These are phyloP conservation scores for Eleginops maclovinus DNA, from an alignment of 2,113 vertebrate genomes.

Conservation along the genomic window DNA sequence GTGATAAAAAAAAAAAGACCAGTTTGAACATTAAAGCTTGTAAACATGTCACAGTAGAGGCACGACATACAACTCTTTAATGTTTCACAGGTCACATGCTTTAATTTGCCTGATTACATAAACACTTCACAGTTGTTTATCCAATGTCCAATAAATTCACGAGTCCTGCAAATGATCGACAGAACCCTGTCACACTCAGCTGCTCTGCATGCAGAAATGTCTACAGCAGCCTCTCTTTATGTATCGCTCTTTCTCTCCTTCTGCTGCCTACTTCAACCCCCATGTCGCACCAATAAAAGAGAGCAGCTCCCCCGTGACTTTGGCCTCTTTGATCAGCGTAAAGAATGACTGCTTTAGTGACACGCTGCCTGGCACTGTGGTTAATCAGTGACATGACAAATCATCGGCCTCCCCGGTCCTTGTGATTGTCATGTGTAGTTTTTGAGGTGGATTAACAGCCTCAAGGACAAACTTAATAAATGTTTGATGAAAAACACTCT, in stretches of 20 bases:
- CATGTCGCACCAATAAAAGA: neutral
- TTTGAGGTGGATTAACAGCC: slow-evolving; percentile 45
- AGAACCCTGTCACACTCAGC: slow-evolving; percentile 58
- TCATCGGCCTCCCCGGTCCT: slow-evolving; percentile 18
- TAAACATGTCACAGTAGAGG: too few species aligned
- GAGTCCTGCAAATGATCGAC: slow-evolving; percentile 54
- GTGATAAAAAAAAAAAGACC: too few species aligned
- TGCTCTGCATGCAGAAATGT: slow-evolving; percentile 35
- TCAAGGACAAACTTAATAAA: slow-evolving; percentile 40
- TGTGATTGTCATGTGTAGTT: slow-evolving; percentile 63
- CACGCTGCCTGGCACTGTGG: slow-evolving; percentile 36
- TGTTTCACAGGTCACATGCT: neutral
- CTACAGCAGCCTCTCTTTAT: slow-evolving; percentile 21
- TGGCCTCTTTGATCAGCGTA: slow-evolving; percentile 60
- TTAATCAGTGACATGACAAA: slow-evolving; percentile 51
- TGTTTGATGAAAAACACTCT: slow-evolving; percentile 54
- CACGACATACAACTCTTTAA: too few species aligned
- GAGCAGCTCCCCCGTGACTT: slow-evolving; percentile 30
- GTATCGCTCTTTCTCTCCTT: neutral
- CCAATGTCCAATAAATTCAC: neutral
- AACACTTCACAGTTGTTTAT: neutral
- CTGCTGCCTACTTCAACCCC: neutral
- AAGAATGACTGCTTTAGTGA: slow-evolving; percentile 35
- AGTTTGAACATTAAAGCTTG: too few species aligned
- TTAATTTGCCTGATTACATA: neutral